phyloP scores from a whole-genome alignment of 2,797 vertebrate genomes.

The Podargus strigoides region DNA sequence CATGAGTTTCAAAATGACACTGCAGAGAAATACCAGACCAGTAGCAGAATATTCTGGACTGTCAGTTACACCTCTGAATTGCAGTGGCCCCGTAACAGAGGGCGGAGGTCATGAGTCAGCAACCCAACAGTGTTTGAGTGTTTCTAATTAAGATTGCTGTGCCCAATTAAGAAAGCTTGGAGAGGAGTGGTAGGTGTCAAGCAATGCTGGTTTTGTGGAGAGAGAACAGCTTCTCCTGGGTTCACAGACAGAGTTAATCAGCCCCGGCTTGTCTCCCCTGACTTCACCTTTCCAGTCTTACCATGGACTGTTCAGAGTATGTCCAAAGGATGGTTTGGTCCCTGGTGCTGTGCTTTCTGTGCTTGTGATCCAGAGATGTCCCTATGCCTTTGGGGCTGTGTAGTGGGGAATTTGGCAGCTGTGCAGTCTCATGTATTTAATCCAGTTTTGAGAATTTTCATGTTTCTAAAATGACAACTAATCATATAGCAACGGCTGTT shows the following conservation, averaged over 20 bases:
- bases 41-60: background rate
- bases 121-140: background rate
- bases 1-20: background rate
- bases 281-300: background rate
- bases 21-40: background rate
- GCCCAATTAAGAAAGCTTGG: background rate
- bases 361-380: background rate
- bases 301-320: background rate
- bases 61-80: background rate
- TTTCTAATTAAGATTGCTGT: background rate
- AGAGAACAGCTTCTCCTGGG: background rate
- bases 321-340: background rate
- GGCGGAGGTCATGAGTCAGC: background rate
- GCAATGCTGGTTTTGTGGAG: background rate
- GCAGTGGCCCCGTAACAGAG: background rate
- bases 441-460: background rate
- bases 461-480: conserved; percentile 3
- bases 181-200: background rate
- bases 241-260: background rate
- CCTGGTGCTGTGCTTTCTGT: background rate
- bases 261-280: background rate
- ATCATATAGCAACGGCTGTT: background rate
- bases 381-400: background rate
- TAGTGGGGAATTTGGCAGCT: background rate
- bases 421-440: background rate